phyloP scores from a whole-genome alignment of 92 coral and sea anemone species.

The Siderastrea siderea region DNA sequence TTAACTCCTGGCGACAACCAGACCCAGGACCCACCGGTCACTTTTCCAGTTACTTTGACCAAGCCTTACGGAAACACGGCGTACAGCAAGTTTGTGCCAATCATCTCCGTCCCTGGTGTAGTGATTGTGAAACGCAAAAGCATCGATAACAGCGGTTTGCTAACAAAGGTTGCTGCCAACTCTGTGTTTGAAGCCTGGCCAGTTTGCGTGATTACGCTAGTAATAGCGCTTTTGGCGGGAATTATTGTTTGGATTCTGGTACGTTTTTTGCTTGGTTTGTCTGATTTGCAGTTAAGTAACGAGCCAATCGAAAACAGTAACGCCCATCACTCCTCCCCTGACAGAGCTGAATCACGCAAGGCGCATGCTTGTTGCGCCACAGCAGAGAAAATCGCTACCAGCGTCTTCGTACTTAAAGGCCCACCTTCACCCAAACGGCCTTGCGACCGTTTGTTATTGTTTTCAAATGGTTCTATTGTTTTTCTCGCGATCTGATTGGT shows the following conservation, averaged over 20 bases:
- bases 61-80: constrained; percentile 34
- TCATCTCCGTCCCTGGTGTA: constrained; percentile 67
- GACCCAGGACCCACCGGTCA: constrained; percentile 21
- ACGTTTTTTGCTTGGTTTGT: constrained; percentile 2
- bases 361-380: too few relatives aligned
- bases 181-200: constrained; percentile 78
- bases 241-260: constrained; percentile 79
- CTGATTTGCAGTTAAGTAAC: too few relatives aligned
- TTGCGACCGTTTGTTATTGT: too few relatives aligned
- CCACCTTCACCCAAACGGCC: too few relatives aligned
- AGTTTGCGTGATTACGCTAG: constrained; percentile 44
- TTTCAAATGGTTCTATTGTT: too few relatives aligned
- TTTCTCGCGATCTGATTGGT: too few relatives aligned
- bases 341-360: too few relatives aligned
- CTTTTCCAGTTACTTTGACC: constrained; percentile 71
- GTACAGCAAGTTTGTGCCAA: constrained; percentile 57
- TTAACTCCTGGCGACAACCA: constrained; percentile 32
- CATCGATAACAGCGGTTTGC: constrained; percentile 7
- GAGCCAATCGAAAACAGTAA: too few relatives aligned
- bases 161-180: constrained; percentile 46
- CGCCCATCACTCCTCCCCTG: too few relatives aligned
- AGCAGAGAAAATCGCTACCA: too few relatives aligned
- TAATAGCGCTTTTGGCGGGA: constrained; percentile 68
- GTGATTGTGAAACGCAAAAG: constrained; percentile 46
- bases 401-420: too few relatives aligned